These are phyloP conservation scores for Heteromormyrus szaboi DNA, from an alignment of 2,797 vertebrate genomes.

Conservation along the genomic window DNA sequence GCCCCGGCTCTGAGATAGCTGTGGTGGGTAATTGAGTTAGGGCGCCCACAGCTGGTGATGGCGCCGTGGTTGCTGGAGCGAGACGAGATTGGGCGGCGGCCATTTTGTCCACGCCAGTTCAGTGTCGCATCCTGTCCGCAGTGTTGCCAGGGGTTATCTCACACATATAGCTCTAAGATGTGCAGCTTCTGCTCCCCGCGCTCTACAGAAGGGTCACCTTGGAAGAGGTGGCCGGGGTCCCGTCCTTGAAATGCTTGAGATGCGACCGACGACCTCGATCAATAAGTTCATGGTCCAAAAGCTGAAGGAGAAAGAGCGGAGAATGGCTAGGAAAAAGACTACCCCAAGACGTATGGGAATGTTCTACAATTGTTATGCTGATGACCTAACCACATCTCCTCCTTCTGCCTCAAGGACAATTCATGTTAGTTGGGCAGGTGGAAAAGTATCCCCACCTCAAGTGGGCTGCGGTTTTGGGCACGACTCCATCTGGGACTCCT, in stretches of 20 bases:
- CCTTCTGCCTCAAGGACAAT: neutral
- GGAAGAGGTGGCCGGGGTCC: neutral
- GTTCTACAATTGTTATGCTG: neutral
- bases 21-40: constrained; percentile 71
- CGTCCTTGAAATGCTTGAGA: neutral
- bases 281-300: neutral
- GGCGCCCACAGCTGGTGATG: constrained; percentile 19
- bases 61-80: neutral
- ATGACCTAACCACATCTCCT: neutral
- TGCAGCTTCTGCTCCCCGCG: neutral
- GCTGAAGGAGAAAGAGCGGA: neutral
- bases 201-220: neutral
- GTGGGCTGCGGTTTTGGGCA: constrained; percentile 6
- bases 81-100: neutral
- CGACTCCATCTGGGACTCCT: neutral
- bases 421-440: neutral
- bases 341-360: neutral
- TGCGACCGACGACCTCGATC: neutral
- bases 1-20: constrained; percentile 60
- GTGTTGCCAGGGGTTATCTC: constrained; percentile 16
- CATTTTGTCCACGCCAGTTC: neutral
- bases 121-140: neutral
- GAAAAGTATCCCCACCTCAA: constrained; percentile 10
- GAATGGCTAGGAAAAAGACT: neutral
- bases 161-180: neutral